phyloP scores from a whole-genome alignment of 2,888 invertebrate genomes.

The Brachyopa scutellaris region DNA sequence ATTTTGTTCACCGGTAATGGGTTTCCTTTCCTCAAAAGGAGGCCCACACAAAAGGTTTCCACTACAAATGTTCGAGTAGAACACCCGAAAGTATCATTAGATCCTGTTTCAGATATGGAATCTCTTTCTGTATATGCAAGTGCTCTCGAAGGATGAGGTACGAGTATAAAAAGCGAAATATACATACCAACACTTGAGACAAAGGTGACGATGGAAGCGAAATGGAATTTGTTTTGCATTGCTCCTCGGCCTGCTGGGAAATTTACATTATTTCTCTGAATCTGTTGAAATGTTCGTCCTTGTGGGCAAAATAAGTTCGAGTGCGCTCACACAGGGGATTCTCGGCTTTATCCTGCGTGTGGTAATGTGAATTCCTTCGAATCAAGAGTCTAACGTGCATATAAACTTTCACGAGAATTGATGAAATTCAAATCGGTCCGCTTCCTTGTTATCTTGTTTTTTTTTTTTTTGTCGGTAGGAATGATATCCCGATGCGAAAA shows the following conservation, averaged over 20 bases:
- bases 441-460: constrained; percentile 28
- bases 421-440: constrained; percentile 69
- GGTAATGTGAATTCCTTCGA: constrained; percentile 56
- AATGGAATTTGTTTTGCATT: constrained; percentile 41
- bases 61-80: constrained; percentile 38
- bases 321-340: constrained; percentile 33
- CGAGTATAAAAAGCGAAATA: background rate
- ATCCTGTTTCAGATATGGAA: constrained; percentile 15
- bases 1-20: constrained; percentile 69
- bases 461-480: background rate
- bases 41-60: constrained; percentile 42
- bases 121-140: background rate
- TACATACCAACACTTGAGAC: constrained; percentile 50
- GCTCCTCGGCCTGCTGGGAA: background rate
- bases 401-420: constrained; percentile 70
- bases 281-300: background rate
- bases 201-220: constrained; percentile 51
- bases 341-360: constrained; percentile 46
- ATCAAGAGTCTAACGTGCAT: constrained; percentile 68
- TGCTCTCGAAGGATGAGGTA: constrained; percentile 11
- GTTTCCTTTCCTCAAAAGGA: constrained; percentile 37
- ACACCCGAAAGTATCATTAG: constrained; percentile 44
- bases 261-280: constrained; percentile 21
- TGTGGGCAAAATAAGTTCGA: background rate
- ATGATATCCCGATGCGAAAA: background rate